These are phyloP conservation scores for Liopterus haemorrhoidalis DNA, from an alignment of 2,888 invertebrate species.

Conservation along the genomic window DNA sequence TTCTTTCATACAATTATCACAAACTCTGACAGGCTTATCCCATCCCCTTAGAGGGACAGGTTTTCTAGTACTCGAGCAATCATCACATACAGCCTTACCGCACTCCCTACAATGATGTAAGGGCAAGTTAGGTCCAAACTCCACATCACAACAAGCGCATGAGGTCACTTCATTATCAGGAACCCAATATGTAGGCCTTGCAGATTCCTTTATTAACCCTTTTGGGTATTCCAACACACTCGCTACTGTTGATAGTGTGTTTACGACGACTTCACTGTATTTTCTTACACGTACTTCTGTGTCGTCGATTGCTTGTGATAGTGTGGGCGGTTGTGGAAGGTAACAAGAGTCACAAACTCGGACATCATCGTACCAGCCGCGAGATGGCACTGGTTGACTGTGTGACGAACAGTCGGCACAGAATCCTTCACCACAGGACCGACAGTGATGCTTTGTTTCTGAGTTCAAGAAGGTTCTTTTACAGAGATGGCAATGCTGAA, in stretches of 20 bases:
- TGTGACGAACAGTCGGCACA: slow-evolving; percentile 67
- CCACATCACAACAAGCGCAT: slow-evolving; percentile 59
- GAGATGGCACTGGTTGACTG: slow-evolving; percentile 60
- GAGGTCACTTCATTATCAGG: slow-evolving; percentile 64
- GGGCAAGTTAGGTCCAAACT: slow-evolving; percentile 51
- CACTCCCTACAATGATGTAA: slow-evolving; percentile 68
- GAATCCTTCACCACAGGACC: slow-evolving; percentile 74
- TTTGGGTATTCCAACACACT: slow-evolving; percentile 68
- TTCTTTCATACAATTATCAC: slow-evolving; percentile 54
- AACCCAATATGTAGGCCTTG: slow-evolving; percentile 73
- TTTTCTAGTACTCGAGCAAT: slow-evolving; percentile 53
- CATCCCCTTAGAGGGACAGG: slow-evolving; percentile 70
- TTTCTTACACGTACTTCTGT: slow-evolving; percentile 54
- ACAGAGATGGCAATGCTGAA: slow-evolving; percentile 62
- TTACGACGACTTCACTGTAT: slow-evolving; percentile 67
- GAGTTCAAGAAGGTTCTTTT: slow-evolving; percentile 51
- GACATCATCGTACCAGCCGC: slow-evolving; percentile 65
- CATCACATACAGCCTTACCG: slow-evolving; percentile 64
- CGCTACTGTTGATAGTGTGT: slow-evolving; percentile 63
- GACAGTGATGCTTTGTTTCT: slow-evolving; percentile 67
- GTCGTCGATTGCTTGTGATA: slow-evolving; percentile 34
- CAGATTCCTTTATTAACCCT: slow-evolving; percentile 70
- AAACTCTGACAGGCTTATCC: slow-evolving; percentile 67
- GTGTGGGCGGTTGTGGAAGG: slow-evolving; percentile 39
- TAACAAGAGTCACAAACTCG: slow-evolving; percentile 69